These are phyloP conservation scores for Aphelenchoides besseyi DNA, from an alignment of 1,140 invertebrate species.

Conservation along the genomic window DNA sequence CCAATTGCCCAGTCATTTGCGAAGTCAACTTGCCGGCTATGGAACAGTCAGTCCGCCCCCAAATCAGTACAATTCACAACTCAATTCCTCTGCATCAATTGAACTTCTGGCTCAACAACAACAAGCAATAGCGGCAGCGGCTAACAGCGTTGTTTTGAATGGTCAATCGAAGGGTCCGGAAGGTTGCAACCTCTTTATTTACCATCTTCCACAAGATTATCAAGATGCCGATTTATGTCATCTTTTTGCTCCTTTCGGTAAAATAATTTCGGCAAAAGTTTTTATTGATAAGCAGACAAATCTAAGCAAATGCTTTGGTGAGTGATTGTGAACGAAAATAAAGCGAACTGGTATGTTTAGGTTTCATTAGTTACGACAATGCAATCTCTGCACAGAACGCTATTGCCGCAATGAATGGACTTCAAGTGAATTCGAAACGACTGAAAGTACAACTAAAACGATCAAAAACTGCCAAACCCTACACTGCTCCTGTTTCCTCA, in stretches of 20 bases:
- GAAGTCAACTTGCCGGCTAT: not conserved
- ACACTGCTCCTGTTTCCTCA: not conserved
- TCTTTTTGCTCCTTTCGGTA: slow-evolving; percentile 98
- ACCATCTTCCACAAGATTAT: slow-evolving; percentile 98
- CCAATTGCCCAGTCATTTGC: not conserved
- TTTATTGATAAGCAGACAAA: slow-evolving; percentile 99
- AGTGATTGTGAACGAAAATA: slow-evolving; percentile 63
- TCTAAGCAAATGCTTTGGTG: slow-evolving; percentile 99
- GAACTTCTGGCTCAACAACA: slow-evolving; percentile 27
- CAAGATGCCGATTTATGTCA: slow-evolving; percentile 96
- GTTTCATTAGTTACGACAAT: slow-evolving; percentile 41
- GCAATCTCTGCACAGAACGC: slow-evolving; percentile 38
- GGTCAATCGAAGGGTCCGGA: slow-evolving; percentile 37
- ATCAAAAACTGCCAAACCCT: slow-evolving; percentile 20
- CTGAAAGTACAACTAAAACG: slow-evolving; percentile 44
- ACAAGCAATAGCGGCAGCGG: not conserved
- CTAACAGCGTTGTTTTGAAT: too few species aligned
- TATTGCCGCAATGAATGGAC: slow-evolving; percentile 42
- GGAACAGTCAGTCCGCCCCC: not conserved
- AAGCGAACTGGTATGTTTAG: slow-evolving; percentile 19
- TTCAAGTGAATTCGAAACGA: slow-evolving; percentile 35
- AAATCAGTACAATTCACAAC: slow-evolving; percentile 7
- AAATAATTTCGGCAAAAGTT: slow-evolving; percentile 98
- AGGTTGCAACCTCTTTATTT: slow-evolving; percentile 98
- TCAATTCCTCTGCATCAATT: not conserved